Percentiles rank a stretch among this genome's conserved stretches.
Evolutionary conservation across 2,797 vertebrate species (phyloP).

Genomic region (Tarsius wallacei): DNA sequence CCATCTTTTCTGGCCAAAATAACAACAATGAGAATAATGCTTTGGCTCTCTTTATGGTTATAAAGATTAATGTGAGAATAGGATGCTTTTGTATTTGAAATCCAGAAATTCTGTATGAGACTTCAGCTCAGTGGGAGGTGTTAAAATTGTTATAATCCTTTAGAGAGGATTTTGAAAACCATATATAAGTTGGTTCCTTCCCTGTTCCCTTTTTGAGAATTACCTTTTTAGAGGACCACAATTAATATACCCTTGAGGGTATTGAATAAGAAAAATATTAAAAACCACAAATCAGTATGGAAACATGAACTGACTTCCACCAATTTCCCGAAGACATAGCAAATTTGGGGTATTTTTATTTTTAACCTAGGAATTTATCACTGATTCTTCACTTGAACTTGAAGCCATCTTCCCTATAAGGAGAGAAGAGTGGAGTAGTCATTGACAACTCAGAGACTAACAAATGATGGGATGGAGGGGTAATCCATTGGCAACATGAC

Average conservation of each 20-base stretch:
- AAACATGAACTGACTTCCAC: background rate
- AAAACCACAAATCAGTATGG: background rate
- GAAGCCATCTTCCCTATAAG: background rate
- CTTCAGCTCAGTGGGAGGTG: background rate
- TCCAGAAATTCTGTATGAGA: background rate
- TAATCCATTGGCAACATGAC: background rate
- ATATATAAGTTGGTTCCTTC: background rate
- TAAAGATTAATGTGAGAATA: background rate
- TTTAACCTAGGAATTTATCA: background rate
- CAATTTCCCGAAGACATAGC: background rate
- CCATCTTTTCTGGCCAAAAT: background rate
- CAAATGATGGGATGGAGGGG: background rate
- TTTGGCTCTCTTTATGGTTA: background rate
- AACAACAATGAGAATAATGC: background rate
- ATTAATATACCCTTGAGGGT: accelerated
- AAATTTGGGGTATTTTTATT: conserved; percentile 50
- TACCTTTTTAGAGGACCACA: background rate
- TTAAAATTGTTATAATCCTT: background rate
- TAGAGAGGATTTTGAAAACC: background rate
- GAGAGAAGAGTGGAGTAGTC: background rate
- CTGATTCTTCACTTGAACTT: conserved; percentile 25
- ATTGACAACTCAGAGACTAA: background rate
- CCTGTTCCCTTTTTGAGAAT: background rate
- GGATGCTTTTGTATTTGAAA: background rate
- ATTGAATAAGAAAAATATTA: background rate